Conservation (phyloP, 2,113 vertebrate genomes). For the Macquaria australasica region DNA sequence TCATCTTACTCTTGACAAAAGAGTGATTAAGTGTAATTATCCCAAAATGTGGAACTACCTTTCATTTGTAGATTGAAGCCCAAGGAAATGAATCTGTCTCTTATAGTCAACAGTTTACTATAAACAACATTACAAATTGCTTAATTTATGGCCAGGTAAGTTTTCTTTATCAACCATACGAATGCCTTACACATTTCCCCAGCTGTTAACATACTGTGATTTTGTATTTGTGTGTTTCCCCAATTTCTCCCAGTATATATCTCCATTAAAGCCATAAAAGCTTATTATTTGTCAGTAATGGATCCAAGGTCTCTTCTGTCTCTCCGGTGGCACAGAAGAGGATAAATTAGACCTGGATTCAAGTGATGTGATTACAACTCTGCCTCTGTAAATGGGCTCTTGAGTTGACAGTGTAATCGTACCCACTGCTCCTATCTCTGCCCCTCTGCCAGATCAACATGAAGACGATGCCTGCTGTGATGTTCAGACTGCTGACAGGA, state of each 20-base stretch:
- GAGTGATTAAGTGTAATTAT: neutral
- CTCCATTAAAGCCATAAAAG: constrained; percentile 10
- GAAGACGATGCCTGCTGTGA: constrained; percentile 99
- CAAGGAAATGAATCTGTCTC: neutral
- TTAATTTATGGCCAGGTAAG: neutral
- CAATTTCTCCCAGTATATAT: neutral
- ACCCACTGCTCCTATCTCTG: constrained; percentile 11
- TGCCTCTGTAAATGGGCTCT: constrained; percentile 18
- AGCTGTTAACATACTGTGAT: neutral
- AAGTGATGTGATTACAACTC: constrained; percentile 25
- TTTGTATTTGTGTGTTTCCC: neutral
- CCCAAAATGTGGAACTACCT: neutral
- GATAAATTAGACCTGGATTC: constrained; percentile 32
- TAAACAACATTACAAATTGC: neutral
- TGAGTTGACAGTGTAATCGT: constrained; percentile 32
- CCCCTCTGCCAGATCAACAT: constrained; percentile 92
- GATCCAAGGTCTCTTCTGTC: constrained; percentile 25
- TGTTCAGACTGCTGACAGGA: constrained; percentile 98
- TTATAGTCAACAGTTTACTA: neutral
- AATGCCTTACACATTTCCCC: neutral
- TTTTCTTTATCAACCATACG: neutral
- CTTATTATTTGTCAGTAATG: constrained; percentile 30
- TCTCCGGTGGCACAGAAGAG: neutral
- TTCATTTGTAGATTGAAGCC: neutral
- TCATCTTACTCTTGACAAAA: neutral